Base-by-base conservation (phyloP, 2,113 vertebrate genomes). In the Erythrolamprus reginae region DNA sequence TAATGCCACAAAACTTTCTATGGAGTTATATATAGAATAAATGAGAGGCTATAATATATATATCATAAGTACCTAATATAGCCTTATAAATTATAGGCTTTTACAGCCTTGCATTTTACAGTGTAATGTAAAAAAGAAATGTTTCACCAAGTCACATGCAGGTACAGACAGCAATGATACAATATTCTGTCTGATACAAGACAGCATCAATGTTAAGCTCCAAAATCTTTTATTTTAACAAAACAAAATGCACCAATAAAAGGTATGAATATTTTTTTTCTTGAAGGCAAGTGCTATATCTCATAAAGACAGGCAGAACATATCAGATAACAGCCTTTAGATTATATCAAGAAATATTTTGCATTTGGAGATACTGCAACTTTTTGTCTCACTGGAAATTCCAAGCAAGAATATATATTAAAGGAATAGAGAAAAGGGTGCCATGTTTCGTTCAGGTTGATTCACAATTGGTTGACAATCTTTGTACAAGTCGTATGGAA, bases 1-100 rank as follows among this genome's bases (percentile, higher is more conserved):
- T 97, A 97, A 97, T 97, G 97, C 96, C 97, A 97, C 94, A 94
- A 93, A 96, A 96, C 45, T 95, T 97, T 96, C 97, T 93, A 21
- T 89, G 96, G 97, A 97, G 97, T 98, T 97, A 96, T 96, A 96
- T 95, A 96, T 96, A 97, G 95, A 97, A 97, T 96, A 97, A 97
- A 97, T 97, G 96, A 95, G 96, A 96, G 95, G 95, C 96, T 95
- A 95, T 97, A 96, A 97, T 45, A 45, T 96, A 96, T 93, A 97
- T 97, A 95, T 92, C 94, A 90, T 97, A 97, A 97, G 97, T 97
- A 97, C 95, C 95, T 97, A 97, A 97, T 95, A 97, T 90, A 96
- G 95, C 95, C 95, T 96, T 97, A 97, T 96, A 97, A 97, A 97
- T 97, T 97, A 97, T 89, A 95, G 94, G 94, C 93, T 96, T 97